phyloP scores from a whole-genome alignment of 2,888 invertebrate genomes.

The Notodonta dromedarius region DNA sequence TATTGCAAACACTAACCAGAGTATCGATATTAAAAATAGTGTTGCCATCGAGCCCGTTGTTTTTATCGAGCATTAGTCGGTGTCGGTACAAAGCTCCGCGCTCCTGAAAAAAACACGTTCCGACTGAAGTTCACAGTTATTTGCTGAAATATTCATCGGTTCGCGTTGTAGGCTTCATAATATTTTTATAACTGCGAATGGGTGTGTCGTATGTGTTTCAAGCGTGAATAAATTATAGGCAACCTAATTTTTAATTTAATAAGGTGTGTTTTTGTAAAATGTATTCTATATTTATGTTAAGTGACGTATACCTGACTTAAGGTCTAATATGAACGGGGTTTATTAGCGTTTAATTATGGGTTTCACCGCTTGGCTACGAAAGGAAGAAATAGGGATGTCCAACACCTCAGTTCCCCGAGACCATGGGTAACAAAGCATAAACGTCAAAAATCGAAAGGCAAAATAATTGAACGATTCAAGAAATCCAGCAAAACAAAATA shows the following conservation, averaged over 20 bases:
- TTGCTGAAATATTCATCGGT: not conserved
- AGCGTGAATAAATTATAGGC: too few relatives aligned
- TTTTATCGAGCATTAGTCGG: not conserved
- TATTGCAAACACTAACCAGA: not conserved
- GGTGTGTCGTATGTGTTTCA: not conserved
- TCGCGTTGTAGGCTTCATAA: not conserved
- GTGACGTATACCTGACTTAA: too few relatives aligned
- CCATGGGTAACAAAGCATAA: too few relatives aligned
- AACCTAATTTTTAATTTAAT: not conserved
- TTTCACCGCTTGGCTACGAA: too few relatives aligned
- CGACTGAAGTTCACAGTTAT: not conserved
- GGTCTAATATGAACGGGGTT: too few relatives aligned
- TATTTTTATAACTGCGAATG: not conserved
- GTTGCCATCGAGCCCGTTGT: not conserved
- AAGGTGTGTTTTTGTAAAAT: not conserved
- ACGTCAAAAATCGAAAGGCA: too few relatives aligned
- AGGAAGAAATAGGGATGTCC: too few relatives aligned
- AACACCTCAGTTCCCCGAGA: too few relatives aligned
- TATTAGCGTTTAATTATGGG: too few relatives aligned
- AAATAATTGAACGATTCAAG: too few relatives aligned
- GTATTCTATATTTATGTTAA: too few relatives aligned
- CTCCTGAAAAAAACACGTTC: not conserved
- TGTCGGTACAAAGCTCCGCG: constrained; percentile 2
- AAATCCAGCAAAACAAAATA: too few relatives aligned
- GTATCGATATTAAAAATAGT: constrained; percentile 1